Conservation (phyloP, 2,113 vertebrate species). For the Hepsetus odoe region DNA sequence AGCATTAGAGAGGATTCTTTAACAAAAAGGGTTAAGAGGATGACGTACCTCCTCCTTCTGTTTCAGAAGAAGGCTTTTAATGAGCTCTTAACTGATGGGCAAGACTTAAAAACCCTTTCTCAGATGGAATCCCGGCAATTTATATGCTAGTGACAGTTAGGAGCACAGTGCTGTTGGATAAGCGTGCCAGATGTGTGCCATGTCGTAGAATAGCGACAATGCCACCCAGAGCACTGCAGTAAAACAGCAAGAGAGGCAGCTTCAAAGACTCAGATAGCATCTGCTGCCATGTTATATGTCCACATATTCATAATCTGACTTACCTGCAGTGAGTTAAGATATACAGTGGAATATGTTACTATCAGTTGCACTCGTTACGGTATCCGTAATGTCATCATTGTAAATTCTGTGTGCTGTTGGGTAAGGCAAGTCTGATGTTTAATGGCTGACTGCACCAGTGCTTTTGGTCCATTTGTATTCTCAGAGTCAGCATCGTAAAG, state of each 20-base stretch:
- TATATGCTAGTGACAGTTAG: slow-evolving; percentile 62
- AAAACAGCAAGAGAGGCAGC: slow-evolving; percentile 48
- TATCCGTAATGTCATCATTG: slow-evolving; percentile 30
- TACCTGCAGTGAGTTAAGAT: slow-evolving; percentile 3
- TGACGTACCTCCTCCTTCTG: slow-evolving; percentile 48
- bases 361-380: not conserved
- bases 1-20: slow-evolving; percentile 63
- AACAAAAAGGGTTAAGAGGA: slow-evolving; percentile 32
- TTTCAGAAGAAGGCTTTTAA: slow-evolving; percentile 68
- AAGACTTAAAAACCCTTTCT: slow-evolving; percentile 72
- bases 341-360: slow-evolving; percentile 3
- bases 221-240: slow-evolving; percentile 26
- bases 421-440: not conserved
- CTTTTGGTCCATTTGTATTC: not conserved
- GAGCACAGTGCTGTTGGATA: slow-evolving; percentile 25
- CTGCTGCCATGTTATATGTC: slow-evolving; percentile 37
- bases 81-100: slow-evolving; percentile 80
- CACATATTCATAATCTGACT: slow-evolving; percentile 49
- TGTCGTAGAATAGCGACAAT: slow-evolving; percentile 10
- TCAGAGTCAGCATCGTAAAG: slow-evolving; percentile 24
- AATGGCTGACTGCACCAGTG: not conserved
- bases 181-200: slow-evolving; percentile 25
- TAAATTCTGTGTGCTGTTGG: slow-evolving; percentile 17
- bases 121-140: slow-evolving; percentile 64
- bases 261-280: slow-evolving; percentile 72